A percentile compares a stretch with the other conserved stretches of the same genome.
phyloP scores from a whole-genome alignment of 1,140 invertebrate species.

The Pararge aegeria region DNA sequence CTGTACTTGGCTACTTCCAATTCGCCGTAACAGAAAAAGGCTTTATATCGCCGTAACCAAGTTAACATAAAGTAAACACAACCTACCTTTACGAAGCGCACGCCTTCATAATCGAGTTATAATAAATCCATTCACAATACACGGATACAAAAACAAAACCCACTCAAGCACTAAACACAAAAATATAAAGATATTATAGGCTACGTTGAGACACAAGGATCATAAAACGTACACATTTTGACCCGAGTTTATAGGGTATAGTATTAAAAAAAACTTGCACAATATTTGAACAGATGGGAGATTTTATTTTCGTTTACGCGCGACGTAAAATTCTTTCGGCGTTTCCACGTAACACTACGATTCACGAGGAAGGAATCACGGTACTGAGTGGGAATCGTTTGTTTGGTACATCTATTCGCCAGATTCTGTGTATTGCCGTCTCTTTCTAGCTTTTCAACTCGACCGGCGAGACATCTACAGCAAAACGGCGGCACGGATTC shows the following conservation, averaged over 20 bases:
- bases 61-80: slow-evolving; percentile 16
- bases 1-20: slow-evolving; percentile 27
- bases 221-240: slow-evolving; percentile 53
- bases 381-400: slow-evolving; percentile 56
- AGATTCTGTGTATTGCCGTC: slow-evolving; percentile 35
- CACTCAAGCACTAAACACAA: slow-evolving; percentile 58
- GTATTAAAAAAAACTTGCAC: slow-evolving; percentile 67
- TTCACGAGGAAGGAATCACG: slow-evolving; percentile 50
- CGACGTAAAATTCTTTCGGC: slow-evolving; percentile 37
- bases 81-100: slow-evolving; percentile 63
- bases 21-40: slow-evolving; percentile 37
- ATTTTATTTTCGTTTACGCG: slow-evolving; percentile 71
- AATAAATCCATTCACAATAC: slow-evolving; percentile 72
- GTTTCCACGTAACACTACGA: slow-evolving; percentile 28
- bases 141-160: slow-evolving; percentile 65
- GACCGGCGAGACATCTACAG: slow-evolving; percentile 46
- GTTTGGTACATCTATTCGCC: slow-evolving; percentile 46
- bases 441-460: slow-evolving; percentile 42
- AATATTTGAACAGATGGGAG: slow-evolving; percentile 72
- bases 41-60: slow-evolving; percentile 14
- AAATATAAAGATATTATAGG: slow-evolving; percentile 37
- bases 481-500: not conserved
- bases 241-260: slow-evolving; percentile 45
- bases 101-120: slow-evolving; percentile 64
- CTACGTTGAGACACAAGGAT: slow-evolving; percentile 28